Conservation (phyloP, 2,113 vertebrate species). For the Globicephala melas region DNA sequence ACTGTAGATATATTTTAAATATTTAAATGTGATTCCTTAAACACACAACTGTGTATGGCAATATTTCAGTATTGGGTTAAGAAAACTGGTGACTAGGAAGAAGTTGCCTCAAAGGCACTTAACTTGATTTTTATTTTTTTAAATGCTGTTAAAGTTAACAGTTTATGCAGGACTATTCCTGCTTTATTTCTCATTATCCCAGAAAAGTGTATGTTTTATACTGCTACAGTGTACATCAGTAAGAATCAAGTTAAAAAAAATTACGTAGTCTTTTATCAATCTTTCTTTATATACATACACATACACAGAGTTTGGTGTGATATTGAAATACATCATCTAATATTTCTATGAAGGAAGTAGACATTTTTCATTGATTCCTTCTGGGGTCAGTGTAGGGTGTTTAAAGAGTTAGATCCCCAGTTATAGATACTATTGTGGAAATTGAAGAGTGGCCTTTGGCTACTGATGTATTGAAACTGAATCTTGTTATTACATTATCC, state of each 20-base stretch:
- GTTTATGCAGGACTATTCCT: conserved; percentile 91
- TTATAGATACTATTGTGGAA: conserved; percentile 67
- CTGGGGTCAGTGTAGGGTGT: conserved; percentile 70
- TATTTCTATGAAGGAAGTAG: conserved; percentile 78
- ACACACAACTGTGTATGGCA: conserved; percentile 79
- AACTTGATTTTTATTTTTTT: conserved; percentile 76
- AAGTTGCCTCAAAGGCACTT: conserved; percentile 82
- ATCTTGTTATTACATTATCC: conserved; percentile 30
- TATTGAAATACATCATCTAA: conserved; percentile 73
- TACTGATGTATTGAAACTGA: conserved; percentile 56
- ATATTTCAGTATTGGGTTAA: conserved; percentile 81
- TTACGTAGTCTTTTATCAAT: conserved; percentile 83
- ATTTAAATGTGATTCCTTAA: conserved; percentile 83
- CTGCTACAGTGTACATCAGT: conserved; percentile 85
- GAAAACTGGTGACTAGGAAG: conserved; percentile 81
- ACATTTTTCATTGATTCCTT: conserved; percentile 76
- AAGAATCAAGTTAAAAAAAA: conserved; percentile 86
- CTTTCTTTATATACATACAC: conserved; percentile 64
- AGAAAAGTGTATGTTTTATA: conserved; percentile 91
- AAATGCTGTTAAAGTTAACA: conserved; percentile 88
- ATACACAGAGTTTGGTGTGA: conserved; percentile 65
- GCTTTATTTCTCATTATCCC: conserved; percentile 90
- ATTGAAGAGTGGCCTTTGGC: conserved; percentile 69
- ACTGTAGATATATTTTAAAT: conserved; percentile 88
- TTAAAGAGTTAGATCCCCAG: conserved; percentile 70